Evolutionary conservation across 2,113 vertebrate genomes (phyloP), one percentile per base, ranked within the genome.

Genomic region (Apodemus sylvaticus): DNA sequence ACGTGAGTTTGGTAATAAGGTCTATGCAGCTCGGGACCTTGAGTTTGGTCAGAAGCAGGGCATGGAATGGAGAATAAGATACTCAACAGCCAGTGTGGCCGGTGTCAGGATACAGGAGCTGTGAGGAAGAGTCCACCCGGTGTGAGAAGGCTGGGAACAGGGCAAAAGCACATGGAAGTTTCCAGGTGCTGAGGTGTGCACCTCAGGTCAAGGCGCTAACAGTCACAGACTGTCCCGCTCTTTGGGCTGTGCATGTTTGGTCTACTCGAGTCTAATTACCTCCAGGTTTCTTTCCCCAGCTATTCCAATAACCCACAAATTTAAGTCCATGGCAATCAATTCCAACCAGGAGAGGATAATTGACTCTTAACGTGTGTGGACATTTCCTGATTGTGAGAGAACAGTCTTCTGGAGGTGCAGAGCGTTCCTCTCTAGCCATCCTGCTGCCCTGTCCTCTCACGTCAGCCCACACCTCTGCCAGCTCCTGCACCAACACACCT

Each of bases 301-400:
- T 89, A 70, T 85, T 90, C 64, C 73, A 94, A 58, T 88, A 87
- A 94, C 60, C 29, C 62, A 95, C n/a, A 81, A 39, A 73, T 96
- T 92, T 77, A 94, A 93, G 81, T 92, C 48, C 82, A 20, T 92
- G 91, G 39, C 34, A 88, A 34, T 97, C 90, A 85, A 0, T 95
- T 93, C 76, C 83, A 96, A 93, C 51, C 86, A 93, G 94, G 79
- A 94, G 74, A 81, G 60, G n/a, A 62, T 93, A 95, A 95, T 22
- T 96, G 93, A 29, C 42, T 94, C 53, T 93, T 79, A 89, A 74
- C 8, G 1, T 71, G 34, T 70, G 55, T 42, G 89, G 74, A 94
- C 34, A 83, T 91, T 94, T 87, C 71, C 74, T 93, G 93, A 89
- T 94, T 90, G 55, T 83, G 74, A 96, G 77, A 94, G 31, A 96